Conservation (phyloP, 2,888 invertebrate species). For the Dysmachus trigonus region DNA sequence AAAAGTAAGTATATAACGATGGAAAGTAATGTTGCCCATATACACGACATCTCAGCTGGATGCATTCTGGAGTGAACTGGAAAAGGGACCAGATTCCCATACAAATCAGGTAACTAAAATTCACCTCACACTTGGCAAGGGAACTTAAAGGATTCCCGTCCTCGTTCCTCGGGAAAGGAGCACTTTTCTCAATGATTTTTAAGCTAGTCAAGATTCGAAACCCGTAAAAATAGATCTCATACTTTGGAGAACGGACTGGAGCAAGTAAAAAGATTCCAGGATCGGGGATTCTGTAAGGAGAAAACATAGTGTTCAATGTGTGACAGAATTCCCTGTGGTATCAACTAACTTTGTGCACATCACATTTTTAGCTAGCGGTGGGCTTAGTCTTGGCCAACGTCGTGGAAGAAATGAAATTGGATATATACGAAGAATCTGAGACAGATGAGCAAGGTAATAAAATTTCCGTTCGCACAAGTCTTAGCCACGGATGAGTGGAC, state of each 20-base stretch:
- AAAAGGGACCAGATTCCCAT: not conserved
- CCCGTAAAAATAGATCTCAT: not conserved
- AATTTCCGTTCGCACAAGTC: slow-evolving; percentile 10
- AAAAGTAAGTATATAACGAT: not conserved
- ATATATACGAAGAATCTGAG: slow-evolving; percentile 12
- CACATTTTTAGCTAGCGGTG: not conserved
- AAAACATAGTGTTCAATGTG: not conserved
- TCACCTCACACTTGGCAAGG: slow-evolving; percentile 24
- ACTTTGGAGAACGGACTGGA: not conserved
- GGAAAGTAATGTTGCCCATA: not conserved
- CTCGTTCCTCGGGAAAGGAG: not conserved
- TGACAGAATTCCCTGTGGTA: not conserved
- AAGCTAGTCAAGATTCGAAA: not conserved
- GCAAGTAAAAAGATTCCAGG: not conserved
- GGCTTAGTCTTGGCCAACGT: not conserved
- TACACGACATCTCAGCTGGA: not conserved
- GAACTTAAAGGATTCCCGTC: slow-evolving; percentile 16
- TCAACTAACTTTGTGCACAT: slow-evolving; percentile 13
- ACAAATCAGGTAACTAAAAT: slow-evolving; percentile 32
- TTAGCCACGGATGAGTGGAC: slow-evolving; percentile 16
- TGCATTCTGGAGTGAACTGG: not conserved
- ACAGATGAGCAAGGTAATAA: slow-evolving; percentile 1
- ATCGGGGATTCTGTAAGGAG: not conserved
- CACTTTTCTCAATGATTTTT: not conserved
- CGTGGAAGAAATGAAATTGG: slow-evolving; percentile 25